Conservation (phyloP, 1,140 invertebrate genomes). For the Protaetia brevitarsis region DNA sequence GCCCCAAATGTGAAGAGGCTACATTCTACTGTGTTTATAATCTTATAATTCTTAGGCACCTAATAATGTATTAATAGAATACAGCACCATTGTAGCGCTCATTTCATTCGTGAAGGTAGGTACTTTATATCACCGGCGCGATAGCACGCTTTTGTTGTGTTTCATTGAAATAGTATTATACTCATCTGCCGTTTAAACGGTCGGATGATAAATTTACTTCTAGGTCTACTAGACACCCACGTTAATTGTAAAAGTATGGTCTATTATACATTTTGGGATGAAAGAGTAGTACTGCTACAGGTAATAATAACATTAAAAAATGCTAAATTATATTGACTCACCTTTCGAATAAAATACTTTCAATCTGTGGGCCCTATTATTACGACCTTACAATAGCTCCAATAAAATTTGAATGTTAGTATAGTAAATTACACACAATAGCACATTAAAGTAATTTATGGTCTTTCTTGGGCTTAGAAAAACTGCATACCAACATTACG, state of each 20-base stretch:
- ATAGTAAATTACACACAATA: not conserved
- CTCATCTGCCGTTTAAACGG: no score
- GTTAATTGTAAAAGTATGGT: not conserved
- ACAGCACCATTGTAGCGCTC: no score
- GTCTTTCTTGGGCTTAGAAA: not conserved
- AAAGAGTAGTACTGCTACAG: not conserved
- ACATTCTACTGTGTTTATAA: no score
- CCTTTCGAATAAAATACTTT: not conserved
- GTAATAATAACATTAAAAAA: not conserved
- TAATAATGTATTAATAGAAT: no score
- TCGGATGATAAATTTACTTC: no score
- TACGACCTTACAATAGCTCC: not conserved
- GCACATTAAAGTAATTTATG: not conserved
- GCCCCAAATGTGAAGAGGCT: no score
- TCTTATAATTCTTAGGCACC: no score
- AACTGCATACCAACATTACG: no score
- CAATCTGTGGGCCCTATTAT: not conserved
- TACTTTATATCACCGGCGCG: no score
- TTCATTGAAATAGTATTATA: no score
- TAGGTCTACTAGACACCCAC: not conserved
- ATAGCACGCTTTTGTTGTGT: no score
- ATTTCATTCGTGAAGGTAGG: no score
- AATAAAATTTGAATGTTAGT: not conserved
- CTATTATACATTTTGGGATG: not conserved
- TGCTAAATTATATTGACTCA: conserved; percentile 2